Conservation (phyloP, 2,113 vertebrate genomes). For the Maccullochella peelii region DNA sequence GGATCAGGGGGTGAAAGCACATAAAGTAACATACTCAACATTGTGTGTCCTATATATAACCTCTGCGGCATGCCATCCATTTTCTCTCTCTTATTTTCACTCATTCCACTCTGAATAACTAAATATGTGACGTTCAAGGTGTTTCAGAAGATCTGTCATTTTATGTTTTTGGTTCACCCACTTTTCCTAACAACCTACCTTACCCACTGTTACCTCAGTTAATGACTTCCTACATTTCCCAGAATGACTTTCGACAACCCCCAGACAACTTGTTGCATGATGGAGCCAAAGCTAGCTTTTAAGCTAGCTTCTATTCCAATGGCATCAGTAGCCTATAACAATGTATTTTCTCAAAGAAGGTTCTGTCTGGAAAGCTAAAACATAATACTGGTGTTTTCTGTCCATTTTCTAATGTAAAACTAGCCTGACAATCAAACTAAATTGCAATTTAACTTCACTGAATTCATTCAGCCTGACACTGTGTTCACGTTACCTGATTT, state of each 20-base stretch:
- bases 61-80: constrained; percentile 26
- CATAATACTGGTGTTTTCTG: not conserved
- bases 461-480: not conserved
- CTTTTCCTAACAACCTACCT: not conserved
- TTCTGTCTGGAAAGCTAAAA: not conserved
- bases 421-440: not conserved
- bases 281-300: not conserved
- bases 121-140: not conserved
- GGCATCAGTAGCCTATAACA: not conserved
- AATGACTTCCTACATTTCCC: not conserved
- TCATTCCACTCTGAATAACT: not conserved
- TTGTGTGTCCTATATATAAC: constrained; percentile 39
- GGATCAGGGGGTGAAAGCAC: constrained; percentile 51
- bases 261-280: not conserved
- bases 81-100: constrained; percentile 11
- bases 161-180: not conserved
- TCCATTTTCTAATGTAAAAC: not conserved
- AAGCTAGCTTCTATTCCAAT: not conserved
- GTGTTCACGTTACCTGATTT: not conserved
- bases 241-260: not conserved
- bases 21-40: constrained; percentile 48
- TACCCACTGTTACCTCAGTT: not conserved
- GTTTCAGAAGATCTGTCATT: not conserved
- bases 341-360: not conserved
- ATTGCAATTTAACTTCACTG: not conserved